These are phyloP conservation scores for Argyrosomus japonicus DNA, from an alignment of 2,113 vertebrate genomes.

Conservation along the genomic window DNA sequence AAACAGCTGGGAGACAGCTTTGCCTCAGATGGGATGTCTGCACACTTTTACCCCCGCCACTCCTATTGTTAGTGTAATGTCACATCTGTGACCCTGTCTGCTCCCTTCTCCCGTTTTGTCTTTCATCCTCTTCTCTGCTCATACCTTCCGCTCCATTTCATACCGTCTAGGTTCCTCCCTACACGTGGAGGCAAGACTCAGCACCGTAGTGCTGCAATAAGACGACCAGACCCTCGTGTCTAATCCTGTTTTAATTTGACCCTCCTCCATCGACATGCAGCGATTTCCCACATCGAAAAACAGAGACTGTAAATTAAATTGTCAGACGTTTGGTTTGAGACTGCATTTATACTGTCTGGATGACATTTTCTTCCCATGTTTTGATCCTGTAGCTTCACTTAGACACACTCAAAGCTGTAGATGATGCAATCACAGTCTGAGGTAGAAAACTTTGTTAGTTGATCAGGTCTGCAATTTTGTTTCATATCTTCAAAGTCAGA, in stretches of 20 bases:
- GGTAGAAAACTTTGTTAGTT: not conserved
- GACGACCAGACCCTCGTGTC: conserved; percentile 33
- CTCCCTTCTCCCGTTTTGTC: conserved; percentile 65
- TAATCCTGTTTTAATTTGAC: conserved; percentile 72
- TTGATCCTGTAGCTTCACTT: not conserved
- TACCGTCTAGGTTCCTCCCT: conserved; percentile 72
- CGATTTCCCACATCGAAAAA: not conserved
- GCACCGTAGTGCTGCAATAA: conserved; percentile 21
- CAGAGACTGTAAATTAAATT: not conserved
- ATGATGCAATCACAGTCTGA: not conserved
- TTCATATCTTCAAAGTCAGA: not conserved
- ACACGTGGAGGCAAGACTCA: conserved; percentile 57
- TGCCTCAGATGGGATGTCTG: conserved; percentile 74
- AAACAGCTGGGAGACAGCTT: conserved; percentile 84
- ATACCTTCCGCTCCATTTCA: conserved; percentile 85
- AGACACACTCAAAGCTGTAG: not conserved
- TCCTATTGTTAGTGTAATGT: conserved; percentile 77
- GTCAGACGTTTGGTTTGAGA: not conserved
- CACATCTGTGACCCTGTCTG: conserved; percentile 86
- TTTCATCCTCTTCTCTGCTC: conserved; percentile 77
- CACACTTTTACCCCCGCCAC: conserved; percentile 77
- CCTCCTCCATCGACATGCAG: conserved; percentile 14
- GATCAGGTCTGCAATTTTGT: conserved; percentile 3
- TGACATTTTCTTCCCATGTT: not conserved
- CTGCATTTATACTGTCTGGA: not conserved